Base-by-base conservation (phyloP, 2,888 invertebrate species). In the Cheiracanthium punctorium region DNA sequence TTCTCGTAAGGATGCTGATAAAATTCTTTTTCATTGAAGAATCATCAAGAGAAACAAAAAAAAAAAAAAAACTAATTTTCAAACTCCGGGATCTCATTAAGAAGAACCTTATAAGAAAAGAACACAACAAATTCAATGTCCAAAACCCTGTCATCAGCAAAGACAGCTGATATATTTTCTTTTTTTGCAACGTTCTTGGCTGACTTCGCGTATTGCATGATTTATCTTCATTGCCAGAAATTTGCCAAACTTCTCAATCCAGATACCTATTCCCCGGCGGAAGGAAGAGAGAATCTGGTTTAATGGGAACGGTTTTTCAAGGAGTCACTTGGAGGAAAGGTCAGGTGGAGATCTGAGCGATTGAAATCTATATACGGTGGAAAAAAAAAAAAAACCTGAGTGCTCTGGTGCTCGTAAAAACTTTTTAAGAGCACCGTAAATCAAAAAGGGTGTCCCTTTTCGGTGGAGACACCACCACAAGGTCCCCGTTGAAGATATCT, bases 351-450 rank as follows among this genome's bases (percentile, higher is more conserved):
- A 82, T 82, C 76, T 71, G 65, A 70, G 43, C 82, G 82, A 82
- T 82, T 75, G 70, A 72, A 67, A 30, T 30, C 32, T 30, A 75
- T 29, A 33, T 58, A 58, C 58, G 58, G 14, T 5, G 58, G 24
- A 17, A 10, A 17, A 1, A n/a, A n/a, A n/a, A n/a, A n/a, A n/a
- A n/a, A n/a, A n/a, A 14, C 28, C 69, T 70, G n/a, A 58, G 82
- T 48, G 81, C 75, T n/a, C n/a, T 70, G 82, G 64, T 41, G 82
- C 77, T 85, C 84, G 79, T 85, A 85, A 85, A 85, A 85, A 74
- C 79, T 79, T 79, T 85, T 85, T 85, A 85, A 79, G 84, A 85
- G 84, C 73, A 58, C 79, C 32, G 70, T 85, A 85, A 85, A 85
- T 85, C 84, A 85, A 85, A 85, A 85, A 85, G 84, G 84, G 84